These are phyloP conservation scores for Nannoperca australis DNA, from an alignment of 2,797 vertebrate genomes.

Conservation along the genomic window DNA sequence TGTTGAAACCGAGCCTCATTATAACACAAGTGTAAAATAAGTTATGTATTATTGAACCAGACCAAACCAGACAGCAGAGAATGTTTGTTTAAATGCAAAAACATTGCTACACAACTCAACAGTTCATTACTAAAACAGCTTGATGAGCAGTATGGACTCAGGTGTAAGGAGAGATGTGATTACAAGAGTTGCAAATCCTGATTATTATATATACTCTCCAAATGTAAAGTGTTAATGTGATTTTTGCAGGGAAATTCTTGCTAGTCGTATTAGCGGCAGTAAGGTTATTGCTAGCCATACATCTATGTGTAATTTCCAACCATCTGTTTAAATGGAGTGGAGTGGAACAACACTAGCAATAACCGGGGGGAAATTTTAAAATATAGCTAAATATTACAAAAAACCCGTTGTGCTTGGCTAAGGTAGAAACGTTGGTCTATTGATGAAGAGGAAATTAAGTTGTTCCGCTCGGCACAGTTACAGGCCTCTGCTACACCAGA, in stretches of 20 bases:
- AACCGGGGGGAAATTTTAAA: too few relatives aligned
- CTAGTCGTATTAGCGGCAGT: neutral
- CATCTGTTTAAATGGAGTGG: neutral
- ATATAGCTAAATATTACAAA: too few relatives aligned
- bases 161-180: neutral
- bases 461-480: neutral
- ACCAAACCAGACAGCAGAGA: neutral
- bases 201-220: neutral
- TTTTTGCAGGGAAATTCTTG: neutral
- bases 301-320: neutral
- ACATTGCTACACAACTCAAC: too few relatives aligned
- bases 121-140: neutral
- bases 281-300: neutral
- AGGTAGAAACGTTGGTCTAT: too few relatives aligned
- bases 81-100: neutral
- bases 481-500: neutral
- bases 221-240: neutral
- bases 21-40: constrained; percentile 11
- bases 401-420: too few relatives aligned
- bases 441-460: neutral
- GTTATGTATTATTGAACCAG: neutral
- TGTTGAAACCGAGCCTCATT: neutral
- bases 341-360: neutral
- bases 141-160: neutral
- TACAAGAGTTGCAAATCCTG: neutral